Base-by-base conservation (phyloP, 2,888 invertebrate genomes). In the Alloscopus bannaensis region DNA sequence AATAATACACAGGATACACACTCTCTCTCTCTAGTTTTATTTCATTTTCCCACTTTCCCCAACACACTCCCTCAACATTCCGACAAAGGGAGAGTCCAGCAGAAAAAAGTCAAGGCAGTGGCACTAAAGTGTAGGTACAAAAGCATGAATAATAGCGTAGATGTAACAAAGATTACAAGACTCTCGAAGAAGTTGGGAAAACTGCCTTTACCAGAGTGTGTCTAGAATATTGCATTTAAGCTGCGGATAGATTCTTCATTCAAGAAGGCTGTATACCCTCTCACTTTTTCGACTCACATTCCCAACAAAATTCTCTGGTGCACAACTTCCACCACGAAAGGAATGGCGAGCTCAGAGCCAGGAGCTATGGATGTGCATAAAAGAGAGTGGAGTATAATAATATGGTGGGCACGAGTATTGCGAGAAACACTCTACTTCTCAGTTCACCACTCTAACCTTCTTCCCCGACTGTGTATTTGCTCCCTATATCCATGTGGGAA, bases 101-200 rank as follows among this genome's bases (percentile, higher is more conserved):
- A n/a, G n/a, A n/a, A n/a, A n/a, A n/a, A n/a, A n/a, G n/a, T n/a
- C n/a, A n/a, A n/a, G n/a, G n/a, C n/a, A n/a, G n/a, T n/a, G n/a
- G n/a, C n/a, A n/a, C n/a, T n/a, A 50, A 50, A 22, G 50, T 47
- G 70, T 59, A 47, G 60, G 59, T 36, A 70, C 24, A 72, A 72
- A 55, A 72, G 72, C 72, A 72, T 72, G 72, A 72, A 72, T 72
- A 72, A 72, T 72, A 64, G 72, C 64, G 55, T 64, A 72, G 64
- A 72, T 64, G 72, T 64, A 64, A 64, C 72, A 72, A 72, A 72
- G 72, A 72, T 72, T 72, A 72, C 55, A 72, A 2, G 55, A 64
- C 42, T 36, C 45, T 47, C 28, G 62, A 47, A 70, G 40, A 11
- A 68, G 68, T 31, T 42, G 26, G 47, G 28, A 20, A 57, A 42